These are phyloP conservation scores for Scaptomyza caliginosa DNA, from an alignment of 2,888 invertebrate genomes.

Conservation along the genomic window DNA sequence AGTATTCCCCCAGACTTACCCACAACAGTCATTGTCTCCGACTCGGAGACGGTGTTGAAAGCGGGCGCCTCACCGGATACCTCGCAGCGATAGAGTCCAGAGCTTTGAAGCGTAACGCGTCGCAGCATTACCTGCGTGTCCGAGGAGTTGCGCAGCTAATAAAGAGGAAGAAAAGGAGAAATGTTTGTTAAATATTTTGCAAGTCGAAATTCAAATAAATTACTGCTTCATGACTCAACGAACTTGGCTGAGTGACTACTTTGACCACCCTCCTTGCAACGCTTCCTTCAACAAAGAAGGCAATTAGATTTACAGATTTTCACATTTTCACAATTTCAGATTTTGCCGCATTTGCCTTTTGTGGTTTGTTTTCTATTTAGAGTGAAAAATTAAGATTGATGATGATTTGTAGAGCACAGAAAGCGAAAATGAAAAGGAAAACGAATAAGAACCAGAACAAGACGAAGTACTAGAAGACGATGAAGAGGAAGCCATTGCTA, in stretches of 20 bases:
- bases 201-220: slow-evolving; percentile 66
- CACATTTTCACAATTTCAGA: slow-evolving; percentile 50
- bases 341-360: slow-evolving; percentile 30
- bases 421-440: background rate
- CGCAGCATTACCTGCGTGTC: slow-evolving; percentile 88
- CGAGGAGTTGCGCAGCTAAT: slow-evolving; percentile 87
- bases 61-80: slow-evolving; percentile 91
- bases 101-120: slow-evolving; percentile 88
- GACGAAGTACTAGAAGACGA: background rate
- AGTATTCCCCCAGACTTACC: slow-evolving; percentile 85
- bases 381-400: slow-evolving; percentile 78
- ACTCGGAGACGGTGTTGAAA: slow-evolving; percentile 90
- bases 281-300: slow-evolving; percentile 32
- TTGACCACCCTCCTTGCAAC: background rate
- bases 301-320: slow-evolving; percentile 72
- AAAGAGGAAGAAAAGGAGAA: slow-evolving; percentile 19
- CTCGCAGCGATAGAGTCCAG: slow-evolving; percentile 91
- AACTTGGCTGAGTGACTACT: background rate
- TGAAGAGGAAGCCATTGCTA: background rate
- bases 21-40: slow-evolving; percentile 90
- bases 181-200: slow-evolving; percentile 38
- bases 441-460: background rate
- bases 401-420: slow-evolving; percentile 42
- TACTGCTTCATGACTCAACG: slow-evolving; percentile 61
- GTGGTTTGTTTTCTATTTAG: slow-evolving; percentile 22